These are phyloP conservation scores for Gallinago undulata DNA, from an alignment of 2,113 vertebrate species.

Conservation along the genomic window DNA sequence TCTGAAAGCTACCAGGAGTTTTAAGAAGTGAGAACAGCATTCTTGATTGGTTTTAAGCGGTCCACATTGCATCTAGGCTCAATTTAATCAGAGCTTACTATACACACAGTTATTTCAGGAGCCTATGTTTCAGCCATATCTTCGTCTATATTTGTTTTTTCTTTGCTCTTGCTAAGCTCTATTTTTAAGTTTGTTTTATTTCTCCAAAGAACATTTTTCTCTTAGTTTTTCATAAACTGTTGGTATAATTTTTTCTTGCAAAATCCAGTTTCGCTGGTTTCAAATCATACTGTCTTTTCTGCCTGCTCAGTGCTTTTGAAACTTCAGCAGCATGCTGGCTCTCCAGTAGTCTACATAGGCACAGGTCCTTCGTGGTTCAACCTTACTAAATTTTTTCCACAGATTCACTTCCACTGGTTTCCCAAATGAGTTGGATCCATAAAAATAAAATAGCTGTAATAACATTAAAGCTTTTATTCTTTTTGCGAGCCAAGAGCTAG, in stretches of 20 bases:
- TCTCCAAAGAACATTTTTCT: neutral
- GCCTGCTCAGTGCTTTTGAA: neutral
- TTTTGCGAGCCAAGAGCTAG: neutral
- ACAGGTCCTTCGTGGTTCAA: neutral
- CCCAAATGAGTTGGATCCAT: neutral
- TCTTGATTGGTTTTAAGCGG: neutral
- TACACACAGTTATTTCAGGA: neutral
- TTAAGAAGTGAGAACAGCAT: neutral
- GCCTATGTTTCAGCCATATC: neutral
- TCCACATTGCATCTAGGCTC: neutral
- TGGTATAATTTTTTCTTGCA: neutral
- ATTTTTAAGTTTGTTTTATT: neutral
- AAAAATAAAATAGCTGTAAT: slow-evolving; percentile 4
- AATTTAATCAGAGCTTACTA: neutral
- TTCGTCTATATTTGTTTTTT: neutral
- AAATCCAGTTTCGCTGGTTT: neutral
- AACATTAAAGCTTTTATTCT: neutral
- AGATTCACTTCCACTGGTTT: neutral
- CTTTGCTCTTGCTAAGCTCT: neutral
- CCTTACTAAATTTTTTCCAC: slow-evolving; percentile 5
- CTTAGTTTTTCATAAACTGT: neutral
- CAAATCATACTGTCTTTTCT: neutral
- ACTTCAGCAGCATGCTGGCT: neutral
- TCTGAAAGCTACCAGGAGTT: neutral
- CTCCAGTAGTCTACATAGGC: neutral